These are phyloP conservation scores for Poecile montanus DNA, from an alignment of 2,797 vertebrate genomes.

Conservation along the genomic window DNA sequence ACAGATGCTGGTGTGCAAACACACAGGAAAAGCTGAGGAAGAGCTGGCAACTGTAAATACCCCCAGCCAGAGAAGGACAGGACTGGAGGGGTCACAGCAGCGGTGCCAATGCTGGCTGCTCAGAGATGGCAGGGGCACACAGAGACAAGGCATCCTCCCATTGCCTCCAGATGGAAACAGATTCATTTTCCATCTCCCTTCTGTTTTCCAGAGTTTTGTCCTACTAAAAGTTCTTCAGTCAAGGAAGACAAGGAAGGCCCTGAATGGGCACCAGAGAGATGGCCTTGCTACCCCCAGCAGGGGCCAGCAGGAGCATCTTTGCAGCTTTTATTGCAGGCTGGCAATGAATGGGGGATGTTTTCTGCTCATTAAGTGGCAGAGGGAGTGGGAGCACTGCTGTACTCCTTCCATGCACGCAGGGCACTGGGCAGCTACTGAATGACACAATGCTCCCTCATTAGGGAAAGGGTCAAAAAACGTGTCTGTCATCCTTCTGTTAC, in stretches of 20 bases:
- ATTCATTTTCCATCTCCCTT: not conserved
- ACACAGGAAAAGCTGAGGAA: not conserved
- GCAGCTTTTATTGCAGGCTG: not conserved
- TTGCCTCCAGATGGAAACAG: not conserved
- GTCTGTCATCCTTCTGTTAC: constrained; percentile 45
- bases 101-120: not conserved
- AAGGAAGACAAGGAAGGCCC: not conserved
- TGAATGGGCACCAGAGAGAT: fast-evolving
- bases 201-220: not conserved
- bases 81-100: not conserved
- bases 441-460: constrained; percentile 40
- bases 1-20: not conserved
- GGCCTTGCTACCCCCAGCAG: fast-evolving
- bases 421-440: constrained; percentile 19
- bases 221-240: not conserved
- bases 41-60: not conserved
- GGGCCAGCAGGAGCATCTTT: not conserved
- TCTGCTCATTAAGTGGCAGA: constrained; percentile 3
- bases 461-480: not conserved
- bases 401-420: fast-evolving
- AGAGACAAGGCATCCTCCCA: fast-evolving
- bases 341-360: not conserved
- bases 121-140: not conserved
- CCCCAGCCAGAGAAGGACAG: not conserved
- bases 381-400: not conserved